These are phyloP conservation scores for Conger conger DNA, from an alignment of 2,113 vertebrate genomes.

Conservation along the genomic window DNA sequence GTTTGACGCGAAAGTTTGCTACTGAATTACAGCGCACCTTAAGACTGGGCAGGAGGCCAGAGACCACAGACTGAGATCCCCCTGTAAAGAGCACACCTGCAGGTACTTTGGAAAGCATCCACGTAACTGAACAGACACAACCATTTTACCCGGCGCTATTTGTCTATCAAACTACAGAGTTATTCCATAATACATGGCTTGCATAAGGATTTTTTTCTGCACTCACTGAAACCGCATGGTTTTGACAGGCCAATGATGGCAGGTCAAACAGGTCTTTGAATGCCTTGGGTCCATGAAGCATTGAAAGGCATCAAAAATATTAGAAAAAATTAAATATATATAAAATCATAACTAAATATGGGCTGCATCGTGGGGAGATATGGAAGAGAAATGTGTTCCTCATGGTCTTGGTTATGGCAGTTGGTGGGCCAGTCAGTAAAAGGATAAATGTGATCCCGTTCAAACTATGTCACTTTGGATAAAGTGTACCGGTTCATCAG, in stretches of 20 bases:
- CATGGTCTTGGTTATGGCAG: no score
- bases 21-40: neutral
- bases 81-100: neutral
- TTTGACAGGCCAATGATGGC: neutral
- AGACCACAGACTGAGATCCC: neutral
- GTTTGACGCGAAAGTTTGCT: neutral
- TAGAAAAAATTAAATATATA: neutral
- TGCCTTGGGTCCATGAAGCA: no score
- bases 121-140: neutral
- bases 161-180: neutral
- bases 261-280: no score
- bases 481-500: no score
- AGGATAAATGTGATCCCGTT: no score
- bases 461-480: no score
- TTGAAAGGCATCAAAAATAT: no score
- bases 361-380: no score
- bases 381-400: no score
- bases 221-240: no score
- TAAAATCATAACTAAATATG: no score
- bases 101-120: neutral
- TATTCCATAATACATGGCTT: neutral
- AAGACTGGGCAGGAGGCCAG: neutral
- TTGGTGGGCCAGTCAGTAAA: no score
- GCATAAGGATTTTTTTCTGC: neutral
- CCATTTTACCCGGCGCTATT: neutral